A percentile compares a stretch with the other conserved stretches of the same genome.
phyloP scores from a whole-genome alignment of 1,140 invertebrate genomes.

The Cydia pomonella region DNA sequence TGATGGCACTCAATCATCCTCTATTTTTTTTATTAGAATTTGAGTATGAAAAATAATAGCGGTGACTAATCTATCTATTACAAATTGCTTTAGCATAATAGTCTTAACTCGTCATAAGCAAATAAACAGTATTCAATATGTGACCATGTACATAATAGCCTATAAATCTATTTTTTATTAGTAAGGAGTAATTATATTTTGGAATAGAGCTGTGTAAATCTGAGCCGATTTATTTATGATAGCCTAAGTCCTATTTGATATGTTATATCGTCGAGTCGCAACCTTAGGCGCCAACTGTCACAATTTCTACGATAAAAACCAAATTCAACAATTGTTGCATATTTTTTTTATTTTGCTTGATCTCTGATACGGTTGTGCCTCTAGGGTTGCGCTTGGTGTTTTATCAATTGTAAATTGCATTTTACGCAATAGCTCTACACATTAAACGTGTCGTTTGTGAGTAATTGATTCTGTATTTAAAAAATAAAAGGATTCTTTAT shows the following conservation, averaged over 20 bases:
- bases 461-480: conserved; percentile 61
- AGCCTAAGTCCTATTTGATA: conserved; percentile 47
- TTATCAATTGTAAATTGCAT: conserved; percentile 51
- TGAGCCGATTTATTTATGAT: conserved; percentile 76
- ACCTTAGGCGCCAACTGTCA: not conserved
- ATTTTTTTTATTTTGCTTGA: not conserved
- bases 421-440: conserved; percentile 52
- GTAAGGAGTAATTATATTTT: conserved; percentile 22
- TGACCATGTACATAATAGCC: conserved; percentile 14
- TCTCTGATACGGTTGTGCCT: not conserved
- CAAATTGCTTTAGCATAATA: conserved; percentile 14
- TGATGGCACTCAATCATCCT: not conserved
- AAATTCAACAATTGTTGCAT: not conserved
- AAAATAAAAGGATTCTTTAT: conserved; percentile 69
- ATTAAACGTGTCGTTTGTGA: conserved; percentile 51
- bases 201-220: conserved; percentile 64
- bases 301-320: not conserved
- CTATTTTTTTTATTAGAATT: not conserved
- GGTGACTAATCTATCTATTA: not conserved
- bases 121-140: conserved; percentile 19
- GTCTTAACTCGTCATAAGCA: conserved; percentile 2
- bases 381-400: conserved; percentile 46
- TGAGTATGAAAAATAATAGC: not conserved
- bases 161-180: conserved; percentile 15
- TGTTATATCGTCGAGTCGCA: conserved; percentile 1